Percentiles rank a stretch among this genome's conserved stretches.
phyloP scores from a whole-genome alignment of 2,113 vertebrate genomes.

The Chloropsis hardwickii region DNA sequence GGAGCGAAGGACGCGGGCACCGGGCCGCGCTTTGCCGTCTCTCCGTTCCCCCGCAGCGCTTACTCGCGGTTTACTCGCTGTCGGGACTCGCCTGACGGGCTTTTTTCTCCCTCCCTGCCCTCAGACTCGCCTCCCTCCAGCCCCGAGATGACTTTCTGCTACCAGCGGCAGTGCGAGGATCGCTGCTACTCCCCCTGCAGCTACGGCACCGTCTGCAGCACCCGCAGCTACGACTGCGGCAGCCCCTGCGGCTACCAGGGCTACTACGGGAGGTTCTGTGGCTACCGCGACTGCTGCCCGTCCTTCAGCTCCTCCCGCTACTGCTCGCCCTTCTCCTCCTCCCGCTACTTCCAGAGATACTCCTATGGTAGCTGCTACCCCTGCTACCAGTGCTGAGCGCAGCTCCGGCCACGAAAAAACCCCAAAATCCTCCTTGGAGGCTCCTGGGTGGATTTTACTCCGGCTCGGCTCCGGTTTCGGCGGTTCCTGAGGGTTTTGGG shows the following conservation, averaged over 20 bases:
- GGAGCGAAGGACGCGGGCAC: too few relatives aligned
- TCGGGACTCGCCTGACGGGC: too few relatives aligned
- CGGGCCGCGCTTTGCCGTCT: too few relatives aligned
- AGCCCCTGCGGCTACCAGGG: background rate
- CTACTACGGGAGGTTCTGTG: background rate
- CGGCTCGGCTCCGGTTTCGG: too few relatives aligned
- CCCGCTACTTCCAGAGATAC: background rate
- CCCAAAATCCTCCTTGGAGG: fast-evolving
- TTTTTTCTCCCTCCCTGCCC: too few relatives aligned
- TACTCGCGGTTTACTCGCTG: too few relatives aligned
- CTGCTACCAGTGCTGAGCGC: background rate
- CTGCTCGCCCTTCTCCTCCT: background rate
- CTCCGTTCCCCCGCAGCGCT: too few relatives aligned
- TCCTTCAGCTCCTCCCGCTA: background rate
- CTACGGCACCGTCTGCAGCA: background rate
- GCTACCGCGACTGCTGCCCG: background rate
- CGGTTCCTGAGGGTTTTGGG: background rate
- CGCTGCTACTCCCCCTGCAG: background rate
- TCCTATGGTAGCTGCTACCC: background rate
- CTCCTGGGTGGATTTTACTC: background rate
- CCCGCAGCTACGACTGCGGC: background rate
- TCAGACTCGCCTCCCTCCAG: background rate
- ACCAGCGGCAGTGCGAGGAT: slow-evolving; percentile 30
- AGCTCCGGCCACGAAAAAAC: fast-evolving
- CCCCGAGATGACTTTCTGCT: slow-evolving; percentile 24